Conservation (phyloP, 1,140 invertebrate genomes). For the Bombus haemorrhoidalis region DNA sequence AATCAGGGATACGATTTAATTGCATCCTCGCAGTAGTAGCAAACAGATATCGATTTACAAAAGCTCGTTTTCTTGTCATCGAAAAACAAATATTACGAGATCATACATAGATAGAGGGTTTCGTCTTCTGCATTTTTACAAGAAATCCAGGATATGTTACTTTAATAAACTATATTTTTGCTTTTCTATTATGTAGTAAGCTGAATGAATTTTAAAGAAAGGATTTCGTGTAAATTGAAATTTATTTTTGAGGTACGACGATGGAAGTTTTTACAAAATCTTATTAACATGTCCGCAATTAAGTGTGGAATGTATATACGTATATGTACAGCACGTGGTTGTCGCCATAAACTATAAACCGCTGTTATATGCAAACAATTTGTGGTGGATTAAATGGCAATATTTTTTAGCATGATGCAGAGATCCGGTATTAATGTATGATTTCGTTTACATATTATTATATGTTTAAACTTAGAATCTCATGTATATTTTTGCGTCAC, state of each 20-base stretch:
- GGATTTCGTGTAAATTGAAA: not conserved
- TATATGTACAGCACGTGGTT: not conserved
- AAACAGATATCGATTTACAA: too few species aligned
- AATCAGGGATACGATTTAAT: conserved; percentile 30
- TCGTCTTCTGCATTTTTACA: too few species aligned
- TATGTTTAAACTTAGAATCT: not conserved
- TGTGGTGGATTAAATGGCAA: conserved; percentile 17
- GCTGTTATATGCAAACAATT: not conserved
- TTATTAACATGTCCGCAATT: conserved; percentile 1
- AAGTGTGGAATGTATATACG: not conserved
- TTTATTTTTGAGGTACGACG: not conserved
- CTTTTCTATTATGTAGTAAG: not conserved
- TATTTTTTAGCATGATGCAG: conserved; percentile 2
- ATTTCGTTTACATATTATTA: not conserved
- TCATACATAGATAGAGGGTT: not conserved
- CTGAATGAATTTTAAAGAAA: not conserved
- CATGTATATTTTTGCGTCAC: not conserved
- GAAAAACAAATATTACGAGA: not conserved
- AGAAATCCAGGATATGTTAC: too few species aligned
- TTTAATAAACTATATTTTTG: not conserved
- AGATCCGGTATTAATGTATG: not conserved
- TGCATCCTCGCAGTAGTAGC: too few species aligned
- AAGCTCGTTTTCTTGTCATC: not conserved
- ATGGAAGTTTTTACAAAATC: not conserved
- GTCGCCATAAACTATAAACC: not conserved